Evolutionary conservation across 2,113 vertebrate genomes (phyloP), one percentile per base, ranked within the genome.

Genomic region (Formicarius rufipectus): DNA sequence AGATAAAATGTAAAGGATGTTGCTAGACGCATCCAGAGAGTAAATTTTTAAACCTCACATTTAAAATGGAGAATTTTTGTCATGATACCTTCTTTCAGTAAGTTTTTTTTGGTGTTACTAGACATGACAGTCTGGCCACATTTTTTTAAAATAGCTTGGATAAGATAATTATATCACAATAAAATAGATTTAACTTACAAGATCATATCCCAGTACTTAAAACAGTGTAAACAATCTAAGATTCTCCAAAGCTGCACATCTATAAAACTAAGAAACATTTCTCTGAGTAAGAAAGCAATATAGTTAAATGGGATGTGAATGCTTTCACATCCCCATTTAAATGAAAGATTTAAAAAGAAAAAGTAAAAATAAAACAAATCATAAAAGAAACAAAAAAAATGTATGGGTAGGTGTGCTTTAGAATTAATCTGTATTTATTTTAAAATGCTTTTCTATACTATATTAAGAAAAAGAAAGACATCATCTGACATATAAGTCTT

Each of bases 401-500:
- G 2, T 33, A 18, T 27, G 68, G 8, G 27, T 63, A 68, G 2
- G 7, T 37, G 69, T 44, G 35, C 18, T 55, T 33, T 28, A 50
- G 28, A 90, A 79, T 49, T 59, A 37, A 49, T 20, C 7, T n/a
- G 11, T 27, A 74, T 5, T 83, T 77, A 30, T 30, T 50, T 25
- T 16, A 45, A 58, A 72, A 14, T 30, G 24, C 27, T 72, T 68
- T 88, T 39, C 17, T 66, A 77, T 78, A 74, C 21, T 2, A 7
- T 40, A 10, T 7, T 20, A 71, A n/a, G 60, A 69, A 77, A 79
- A 76, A 44, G 4, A n/a, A 79, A 56, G 33, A 47, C 14, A 3
- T 91, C 13, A n/a, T 2, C 0, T 30, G n/a, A 33, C 6, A 9
- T 18, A 0, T 14, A 56, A 39, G 4, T 25, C 10, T 67, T 50